Evolutionary conservation across 2,113 vertebrate genomes (phyloP), one percentile per base, ranked within the genome.

Genomic region (Peromyscus leucopus): DNA sequence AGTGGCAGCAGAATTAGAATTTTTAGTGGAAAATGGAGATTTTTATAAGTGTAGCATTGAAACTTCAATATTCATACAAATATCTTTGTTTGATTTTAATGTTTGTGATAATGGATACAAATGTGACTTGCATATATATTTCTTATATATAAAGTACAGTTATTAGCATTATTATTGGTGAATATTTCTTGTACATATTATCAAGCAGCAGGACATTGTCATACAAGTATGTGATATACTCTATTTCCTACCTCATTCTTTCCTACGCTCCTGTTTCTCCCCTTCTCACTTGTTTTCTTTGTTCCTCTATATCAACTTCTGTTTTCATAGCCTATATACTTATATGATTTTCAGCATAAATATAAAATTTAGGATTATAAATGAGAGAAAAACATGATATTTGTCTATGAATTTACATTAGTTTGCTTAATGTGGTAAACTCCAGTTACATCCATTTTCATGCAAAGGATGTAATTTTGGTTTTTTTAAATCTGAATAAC

Each of bases 21-120:
- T 84, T 69, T 95, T n/a, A 55, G 22, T 51, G 21, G 13, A 72
- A 97, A 93, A 75, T n/a, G 11, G n/a, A 4, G 7, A 92, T 90
- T 65, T 65, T 67, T 7, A 48, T 61, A 63, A 90, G 89, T 42
- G 9, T 75, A 83, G 10, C 42, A n/a, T 39, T 94, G 46, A 92
- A 88, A 46, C 1, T 51, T 85, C 5, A 92, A 4, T 42, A 59
- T 84, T 90, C 12, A 90, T 74, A 15, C 9, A 89, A 91, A 85
- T 15, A 67, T 5, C 21, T 61, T 91, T 10, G 33, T 86, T 92
- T 78, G 51, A 69, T 88, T 97, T 93, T 88, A 96, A 91, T 16
- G 1, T 69, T 67, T n/a, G 2, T 42, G 13, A 85, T 69, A 94
- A 71, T n/a, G 33, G 8, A 1, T 51, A 17, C 9, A 94, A 94